phyloP scores from a whole-genome alignment of 2,888 invertebrate genomes.

The Zelleria hepariella region DNA sequence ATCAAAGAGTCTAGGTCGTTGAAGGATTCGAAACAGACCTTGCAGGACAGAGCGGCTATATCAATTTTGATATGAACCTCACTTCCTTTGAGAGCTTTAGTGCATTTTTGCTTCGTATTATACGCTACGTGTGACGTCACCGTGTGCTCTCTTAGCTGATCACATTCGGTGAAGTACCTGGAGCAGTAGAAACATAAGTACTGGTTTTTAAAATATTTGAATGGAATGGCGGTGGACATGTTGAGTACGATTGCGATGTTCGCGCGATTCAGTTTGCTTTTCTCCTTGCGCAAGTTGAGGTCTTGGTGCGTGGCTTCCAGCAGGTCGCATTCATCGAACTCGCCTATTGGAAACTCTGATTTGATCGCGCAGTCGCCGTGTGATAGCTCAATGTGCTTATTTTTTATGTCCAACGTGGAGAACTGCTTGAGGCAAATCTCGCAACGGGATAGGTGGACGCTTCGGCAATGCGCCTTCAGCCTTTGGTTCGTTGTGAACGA shows the following conservation, averaged over 20 bases:
- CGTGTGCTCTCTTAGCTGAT: constrained; percentile 22
- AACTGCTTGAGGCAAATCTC: constrained; percentile 9
- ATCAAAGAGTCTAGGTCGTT: constrained; percentile 19
- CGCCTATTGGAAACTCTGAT: not conserved
- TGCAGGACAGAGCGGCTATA: constrained; percentile 23
- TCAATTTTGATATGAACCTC: constrained; percentile 24
- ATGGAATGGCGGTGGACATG: constrained; percentile 29
- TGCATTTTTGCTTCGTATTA: constrained; percentile 18
- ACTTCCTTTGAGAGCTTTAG: constrained; percentile 21
- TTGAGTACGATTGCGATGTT: constrained; percentile 23
- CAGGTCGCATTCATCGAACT: constrained; percentile 7
- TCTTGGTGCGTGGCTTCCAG: constrained; percentile 5
- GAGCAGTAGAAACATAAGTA: constrained; percentile 34
- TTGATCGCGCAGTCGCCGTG: constrained; percentile 3
- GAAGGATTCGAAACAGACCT: constrained; percentile 20
- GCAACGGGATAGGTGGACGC: constrained; percentile 3
- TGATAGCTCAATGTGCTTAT: constrained; percentile 3
- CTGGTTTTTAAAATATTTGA: constrained; percentile 29
- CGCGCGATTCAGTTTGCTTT: constrained; percentile 9
- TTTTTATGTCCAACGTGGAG: constrained; percentile 6
- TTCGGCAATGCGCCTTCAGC: constrained; percentile 1
- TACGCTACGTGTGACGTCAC: constrained; percentile 13
- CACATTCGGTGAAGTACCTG: constrained; percentile 22
- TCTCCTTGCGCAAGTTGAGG: constrained; percentile 4
- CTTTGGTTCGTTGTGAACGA: constrained; percentile 4